These are phyloP conservation scores for Neostethus bicornis DNA, from an alignment of 2,797 vertebrate genomes.

Conservation along the genomic window DNA sequence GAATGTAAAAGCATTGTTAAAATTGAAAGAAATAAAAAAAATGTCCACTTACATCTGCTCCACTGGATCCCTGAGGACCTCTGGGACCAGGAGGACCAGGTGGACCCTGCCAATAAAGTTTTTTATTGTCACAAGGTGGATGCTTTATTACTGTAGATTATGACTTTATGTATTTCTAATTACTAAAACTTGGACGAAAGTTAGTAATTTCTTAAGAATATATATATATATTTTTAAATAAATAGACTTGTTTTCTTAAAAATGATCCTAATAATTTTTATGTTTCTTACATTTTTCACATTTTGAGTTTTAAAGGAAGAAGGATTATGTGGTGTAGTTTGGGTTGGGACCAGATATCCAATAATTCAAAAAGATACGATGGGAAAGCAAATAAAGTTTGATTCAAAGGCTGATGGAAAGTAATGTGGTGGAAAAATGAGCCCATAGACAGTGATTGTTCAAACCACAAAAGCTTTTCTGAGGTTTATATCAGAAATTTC, in stretches of 20 bases:
- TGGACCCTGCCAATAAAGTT: constrained; percentile 85
- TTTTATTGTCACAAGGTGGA: background rate
- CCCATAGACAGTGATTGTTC: background rate
- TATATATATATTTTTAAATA: too few relatives aligned
- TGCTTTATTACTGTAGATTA: background rate
- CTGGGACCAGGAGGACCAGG: constrained; percentile 96
- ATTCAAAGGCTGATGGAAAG: background rate
- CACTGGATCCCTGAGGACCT: constrained; percentile 94
- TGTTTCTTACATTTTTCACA: background rate
- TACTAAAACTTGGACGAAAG: too few relatives aligned
- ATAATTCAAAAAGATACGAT: background rate
- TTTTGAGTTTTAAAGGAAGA: background rate
- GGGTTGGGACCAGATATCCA: background rate
- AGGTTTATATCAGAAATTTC: too few relatives aligned
- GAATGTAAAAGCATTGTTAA: background rate
- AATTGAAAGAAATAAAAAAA: background rate
- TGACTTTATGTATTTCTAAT: too few relatives aligned
- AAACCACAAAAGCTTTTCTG: background rate
- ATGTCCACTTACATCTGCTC: constrained; percentile 89
- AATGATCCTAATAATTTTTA: background rate
- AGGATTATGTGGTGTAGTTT: background rate
- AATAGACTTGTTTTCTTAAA: background rate
- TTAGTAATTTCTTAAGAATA: too few relatives aligned
- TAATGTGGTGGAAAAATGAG: background rate
- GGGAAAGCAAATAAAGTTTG: background rate